Evolutionary conservation across 2,888 invertebrate genomes (phyloP).

Genomic region (Melanargia galathea): DNA sequence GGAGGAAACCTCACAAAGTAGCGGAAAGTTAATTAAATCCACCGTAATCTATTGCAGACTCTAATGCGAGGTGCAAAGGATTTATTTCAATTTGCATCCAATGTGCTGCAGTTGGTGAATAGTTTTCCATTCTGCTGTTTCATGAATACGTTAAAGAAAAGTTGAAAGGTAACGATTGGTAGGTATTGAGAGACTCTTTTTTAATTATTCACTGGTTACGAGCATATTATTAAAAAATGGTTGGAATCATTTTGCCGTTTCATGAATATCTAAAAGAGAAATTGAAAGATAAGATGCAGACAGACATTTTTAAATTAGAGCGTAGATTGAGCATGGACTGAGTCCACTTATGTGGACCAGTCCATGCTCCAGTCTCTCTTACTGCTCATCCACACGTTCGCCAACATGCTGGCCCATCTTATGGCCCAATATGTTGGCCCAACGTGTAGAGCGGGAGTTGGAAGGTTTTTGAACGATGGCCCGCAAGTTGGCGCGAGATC

Average conservation of each 20-base stretch:
- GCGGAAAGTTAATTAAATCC: conserved; percentile 30
- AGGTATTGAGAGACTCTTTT: conserved; percentile 10
- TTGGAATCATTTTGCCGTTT: not conserved
- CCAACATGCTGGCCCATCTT: too few relatives aligned
- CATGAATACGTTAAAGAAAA: conserved; percentile 22
- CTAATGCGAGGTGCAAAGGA: conserved; percentile 5
- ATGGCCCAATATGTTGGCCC: too few relatives aligned
- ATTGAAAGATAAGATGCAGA: too few relatives aligned
- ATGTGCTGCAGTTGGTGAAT: conserved; percentile 18
- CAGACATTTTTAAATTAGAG: too few relatives aligned
- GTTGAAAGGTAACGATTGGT: conserved; percentile 18
- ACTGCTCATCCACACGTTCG: too few relatives aligned
- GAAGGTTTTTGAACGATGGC: too few relatives aligned
- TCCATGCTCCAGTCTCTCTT: too few relatives aligned
- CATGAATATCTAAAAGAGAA: too few relatives aligned
- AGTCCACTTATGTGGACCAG: too few relatives aligned
- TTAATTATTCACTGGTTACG: not conserved
- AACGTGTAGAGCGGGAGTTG: too few relatives aligned
- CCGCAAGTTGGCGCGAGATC: too few relatives aligned
- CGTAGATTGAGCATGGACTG: too few relatives aligned
- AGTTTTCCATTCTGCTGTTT: conserved; percentile 22
- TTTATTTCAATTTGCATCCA: conserved; percentile 21
- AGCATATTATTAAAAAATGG: not conserved
- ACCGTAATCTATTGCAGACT: conserved; percentile 20
- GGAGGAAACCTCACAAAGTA: conserved; percentile 24